phyloP scores from a whole-genome alignment of 37 sponge, comb jelly and placozoan genomes.

The Amphimedon queenslandica region DNA sequence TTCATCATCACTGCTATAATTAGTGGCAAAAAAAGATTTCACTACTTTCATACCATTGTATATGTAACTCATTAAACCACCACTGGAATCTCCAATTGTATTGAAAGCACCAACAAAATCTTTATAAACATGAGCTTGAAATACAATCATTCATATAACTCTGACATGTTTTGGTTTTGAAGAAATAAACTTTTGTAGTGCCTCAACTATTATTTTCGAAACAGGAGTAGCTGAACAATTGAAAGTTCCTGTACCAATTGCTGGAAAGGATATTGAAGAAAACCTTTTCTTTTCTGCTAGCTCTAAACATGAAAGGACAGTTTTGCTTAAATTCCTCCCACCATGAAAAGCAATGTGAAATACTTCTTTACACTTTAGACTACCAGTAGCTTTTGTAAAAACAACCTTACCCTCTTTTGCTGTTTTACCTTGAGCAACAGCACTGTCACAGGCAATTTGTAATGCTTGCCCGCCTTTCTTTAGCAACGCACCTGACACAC shows the following conservation, averaged over 20 bases:
- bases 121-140: constrained; percentile 2
- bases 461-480: constrained; percentile 51
- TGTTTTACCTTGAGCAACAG: background rate
- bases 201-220: constrained; percentile 31
- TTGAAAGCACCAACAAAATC: constrained; percentile 16
- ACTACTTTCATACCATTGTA: background rate
- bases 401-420: constrained; percentile 34
- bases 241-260: constrained; percentile 47
- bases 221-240: constrained; percentile 14
- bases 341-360: constrained; percentile 45
- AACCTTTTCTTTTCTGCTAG: constrained; percentile 12
- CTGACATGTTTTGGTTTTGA: background rate
- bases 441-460: constrained; percentile 23
- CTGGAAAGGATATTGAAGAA: constrained; percentile 54
- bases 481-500: constrained; percentile 48
- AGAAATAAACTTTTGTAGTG: constrained; percentile 16
- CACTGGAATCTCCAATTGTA: background rate
- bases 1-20: background rate
- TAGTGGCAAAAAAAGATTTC: background rate
- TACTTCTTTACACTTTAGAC: constrained; percentile 29
- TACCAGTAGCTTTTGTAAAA: constrained; percentile 37
- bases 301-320: constrained; percentile 22
- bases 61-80: background rate
- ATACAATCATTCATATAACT: constrained; percentile 19
- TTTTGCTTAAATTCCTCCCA: constrained; percentile 8